Evolutionary conservation across 2,888 invertebrate genomes (phyloP).

Genomic region (Stictocephala bisonia): DNA sequence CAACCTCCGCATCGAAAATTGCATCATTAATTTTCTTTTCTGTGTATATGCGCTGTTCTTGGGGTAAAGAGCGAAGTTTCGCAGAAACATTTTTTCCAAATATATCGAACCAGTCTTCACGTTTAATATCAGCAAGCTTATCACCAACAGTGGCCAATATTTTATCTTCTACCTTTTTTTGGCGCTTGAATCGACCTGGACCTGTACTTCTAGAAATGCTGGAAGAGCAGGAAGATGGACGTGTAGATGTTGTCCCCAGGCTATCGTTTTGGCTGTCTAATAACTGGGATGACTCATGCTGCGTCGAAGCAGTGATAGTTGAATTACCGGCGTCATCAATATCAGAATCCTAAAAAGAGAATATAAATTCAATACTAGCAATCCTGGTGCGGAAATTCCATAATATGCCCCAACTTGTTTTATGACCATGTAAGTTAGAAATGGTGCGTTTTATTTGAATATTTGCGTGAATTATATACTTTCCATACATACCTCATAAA

Average conservation of each 20-base stretch:
- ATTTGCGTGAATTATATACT: background rate
- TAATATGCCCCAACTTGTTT: background rate
- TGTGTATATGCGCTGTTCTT: slow-evolving; percentile 21
- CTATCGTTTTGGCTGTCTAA: background rate
- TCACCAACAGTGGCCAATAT: background rate
- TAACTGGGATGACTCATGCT: slow-evolving; percentile 8
- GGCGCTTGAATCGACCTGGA: background rate
- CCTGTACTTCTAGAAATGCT: slow-evolving; percentile 20
- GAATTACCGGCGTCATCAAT: slow-evolving; percentile 2
- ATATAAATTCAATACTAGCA: slow-evolving; percentile 3
- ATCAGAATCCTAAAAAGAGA: slow-evolving; percentile 22
- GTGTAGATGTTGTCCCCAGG: background rate
- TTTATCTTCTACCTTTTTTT: background rate
- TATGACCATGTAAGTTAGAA: too few species aligned
- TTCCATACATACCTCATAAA: background rate
- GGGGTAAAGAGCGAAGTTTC: slow-evolving; percentile 43
- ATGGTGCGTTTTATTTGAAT: background rate
- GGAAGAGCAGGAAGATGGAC: too few species aligned
- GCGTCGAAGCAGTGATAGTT: slow-evolving; percentile 14
- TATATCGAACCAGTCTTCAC: slow-evolving; percentile 14
- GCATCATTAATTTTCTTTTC: slow-evolving; percentile 45
- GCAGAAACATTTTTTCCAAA: slow-evolving; percentile 46
- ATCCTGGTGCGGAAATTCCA: background rate
- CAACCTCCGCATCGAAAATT: slow-evolving; percentile 37
- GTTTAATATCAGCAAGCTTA: slow-evolving; percentile 18